phyloP scores from a whole-genome alignment of 1,140 invertebrate species.

The Hyles vespertilio region DNA sequence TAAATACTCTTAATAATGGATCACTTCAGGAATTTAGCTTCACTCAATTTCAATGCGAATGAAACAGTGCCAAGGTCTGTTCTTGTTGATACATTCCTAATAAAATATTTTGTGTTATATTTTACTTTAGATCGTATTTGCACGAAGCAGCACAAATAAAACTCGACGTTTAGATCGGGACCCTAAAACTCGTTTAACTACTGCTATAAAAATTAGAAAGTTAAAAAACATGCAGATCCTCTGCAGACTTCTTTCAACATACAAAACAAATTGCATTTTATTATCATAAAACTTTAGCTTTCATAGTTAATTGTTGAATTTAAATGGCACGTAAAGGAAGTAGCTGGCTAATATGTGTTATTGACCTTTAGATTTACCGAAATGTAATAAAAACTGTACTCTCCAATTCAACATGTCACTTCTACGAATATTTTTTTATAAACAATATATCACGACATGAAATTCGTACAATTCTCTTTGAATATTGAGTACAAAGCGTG shows the following conservation, averaged over 20 bases:
- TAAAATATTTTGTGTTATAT: slow-evolving; percentile 4
- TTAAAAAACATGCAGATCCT: slow-evolving; percentile 63
- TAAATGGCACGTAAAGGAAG: slow-evolving; percentile 31
- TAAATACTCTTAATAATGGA: neutral
- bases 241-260: slow-evolving; percentile 66
- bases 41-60: neutral
- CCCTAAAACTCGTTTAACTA: slow-evolving; percentile 68
- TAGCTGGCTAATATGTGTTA: slow-evolving; percentile 28
- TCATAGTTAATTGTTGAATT: slow-evolving; percentile 38
- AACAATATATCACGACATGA: too few relatives aligned
- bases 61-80: slow-evolving; percentile 15
- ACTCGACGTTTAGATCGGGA: slow-evolving; percentile 36
- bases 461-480: too few relatives aligned
- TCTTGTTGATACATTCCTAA: slow-evolving; percentile 9
- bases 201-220: slow-evolving; percentile 71
- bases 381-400: slow-evolving; percentile 15
- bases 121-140: neutral
- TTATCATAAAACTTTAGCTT: slow-evolving; percentile 65
- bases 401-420: neutral
- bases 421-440: too few relatives aligned
- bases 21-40: slow-evolving; percentile 1
- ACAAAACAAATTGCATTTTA: slow-evolving; percentile 72
- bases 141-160: neutral
- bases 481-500: neutral
- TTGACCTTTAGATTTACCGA: slow-evolving; percentile 33